Evolutionary conservation across 2,888 invertebrate species (phyloP), one percentile per base, ranked within the genome.

Genomic region (Gonocerus acuteangulatus): DNA sequence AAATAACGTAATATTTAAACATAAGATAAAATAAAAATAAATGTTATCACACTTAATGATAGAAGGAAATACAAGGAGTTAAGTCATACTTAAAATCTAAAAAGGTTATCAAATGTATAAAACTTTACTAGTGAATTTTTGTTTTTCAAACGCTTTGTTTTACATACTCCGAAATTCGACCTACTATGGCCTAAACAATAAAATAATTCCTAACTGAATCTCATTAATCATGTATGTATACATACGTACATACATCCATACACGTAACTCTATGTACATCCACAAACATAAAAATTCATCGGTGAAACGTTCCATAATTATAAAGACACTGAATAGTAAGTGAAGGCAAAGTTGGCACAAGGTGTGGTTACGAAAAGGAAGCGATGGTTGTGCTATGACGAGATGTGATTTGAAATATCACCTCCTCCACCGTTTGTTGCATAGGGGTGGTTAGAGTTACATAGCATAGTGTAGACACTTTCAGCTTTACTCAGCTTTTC

Each of bases 401-500:
- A 64, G 34, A 62, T 60, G 52, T 62, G 61, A 49, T 64, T 67
- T 48, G 62, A 63, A 47, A 58, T 64, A 48, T 65, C 67, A 39
- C 51, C 48, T 9, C 39, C 39, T 15, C 52, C 59, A 48, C 42
- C 36, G 11, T 72, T 64, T 70, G 73, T 72, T 74, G 84, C 85
- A 78, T 85, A 86, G 65, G 89, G 89, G 74, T 89, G 89, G 79
- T 90, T 90, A 69, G 89, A 90, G 80, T 92, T 92, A 74, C 92
- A 88, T 76, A 94, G 79, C 78, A 93, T 90, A 75, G 89, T 89
- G 80, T 94, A 96, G 69, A 97, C 95, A 81, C 93, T 93, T 77
- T 96, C 95, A 74, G 93, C 92, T 80, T 88, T 91, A 78, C 94
- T 91, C 71, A 99, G 81, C 76, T 91, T 90, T 78, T 99, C 97